Evolutionary conservation across 1,140 invertebrate species (phyloP), one percentile per base, ranked within the genome.

Genomic region (Dreissena rostriformis): DNA sequence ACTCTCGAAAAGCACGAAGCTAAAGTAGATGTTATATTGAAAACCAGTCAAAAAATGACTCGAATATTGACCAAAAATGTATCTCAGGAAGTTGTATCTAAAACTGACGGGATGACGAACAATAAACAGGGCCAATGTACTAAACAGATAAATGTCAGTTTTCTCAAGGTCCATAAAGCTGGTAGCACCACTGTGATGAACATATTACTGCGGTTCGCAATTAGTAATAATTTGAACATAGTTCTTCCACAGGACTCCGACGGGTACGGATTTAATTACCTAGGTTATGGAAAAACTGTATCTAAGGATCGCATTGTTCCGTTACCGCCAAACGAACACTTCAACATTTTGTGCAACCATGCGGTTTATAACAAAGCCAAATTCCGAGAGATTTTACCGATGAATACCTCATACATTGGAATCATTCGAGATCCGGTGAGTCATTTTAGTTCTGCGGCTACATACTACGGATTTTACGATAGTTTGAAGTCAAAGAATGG

Each of bases 141-240:
- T 22, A 84, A 84, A 72, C 83, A 83, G 65, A 81, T 71, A 19
- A 87, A 88, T 61, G 78, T 88, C 17, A 87, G 78, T 24, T 90
- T 91, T 81, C 73, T 91, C 7, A 90, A 91, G 72, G 89, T 91
- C 0, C 90, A 91, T 66, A 91, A 91, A 83, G 88, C 87, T 14
- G 90, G 88, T 39, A 91, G 90, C 66, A 88, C 87, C 14, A 90
- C 90, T 1, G 72, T 91, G 0, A 86, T 88, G 79, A 91, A 89
- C 53, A 89, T 91, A 28, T 86, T 91, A 61, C 67, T 90, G n/a
- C 76, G 88, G 14, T 91, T 89, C 82, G 90, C 88, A 10, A 39
- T 88, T 1, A 66, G 51, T 29, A 24, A 88, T 63, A 78, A 86
- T 17, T 67, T 91, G 10, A 90, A 89, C 73, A 73, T 91, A 1